phyloP scores from a whole-genome alignment of 2,888 invertebrate genomes.

The Acanthosepion pharaonis region DNA sequence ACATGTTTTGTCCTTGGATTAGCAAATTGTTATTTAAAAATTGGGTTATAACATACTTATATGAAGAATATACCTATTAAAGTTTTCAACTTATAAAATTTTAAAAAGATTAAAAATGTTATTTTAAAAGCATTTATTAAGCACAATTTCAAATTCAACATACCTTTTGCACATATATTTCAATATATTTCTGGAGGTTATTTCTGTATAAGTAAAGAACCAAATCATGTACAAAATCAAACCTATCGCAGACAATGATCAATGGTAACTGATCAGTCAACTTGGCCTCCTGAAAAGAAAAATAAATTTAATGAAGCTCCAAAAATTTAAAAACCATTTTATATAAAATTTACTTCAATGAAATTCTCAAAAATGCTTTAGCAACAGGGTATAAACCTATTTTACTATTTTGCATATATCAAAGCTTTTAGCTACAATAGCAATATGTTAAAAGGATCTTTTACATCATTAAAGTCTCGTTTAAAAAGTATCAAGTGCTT shows the following conservation, averaged over 20 bases:
- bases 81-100: background rate
- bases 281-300: conserved; percentile 85
- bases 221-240: conserved; percentile 98
- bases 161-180: conserved; percentile 99
- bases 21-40: too few relatives aligned
- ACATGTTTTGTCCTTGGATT: too few relatives aligned
- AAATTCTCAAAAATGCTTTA: background rate
- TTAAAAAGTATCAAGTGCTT: too few relatives aligned
- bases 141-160: conserved; percentile 34
- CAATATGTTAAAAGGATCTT: too few relatives aligned
- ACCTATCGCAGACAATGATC: conserved; percentile 99
- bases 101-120: background rate
- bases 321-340: background rate
- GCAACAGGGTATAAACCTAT: too few relatives aligned
- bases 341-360: background rate
- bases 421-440: too few relatives aligned
- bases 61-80: background rate
- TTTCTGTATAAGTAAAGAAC: conserved; percentile 98
- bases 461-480: too few relatives aligned
- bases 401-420: too few relatives aligned
- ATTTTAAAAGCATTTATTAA: conserved; percentile 72
- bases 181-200: conserved; percentile 98
- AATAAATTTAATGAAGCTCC: background rate
- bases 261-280: conserved; percentile 97
- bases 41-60: too few relatives aligned